Percentiles rank a stretch among this genome's conserved stretches.
Conservation (phyloP, 2,113 vertebrate genomes). For the Anguilla japonica region DNA sequence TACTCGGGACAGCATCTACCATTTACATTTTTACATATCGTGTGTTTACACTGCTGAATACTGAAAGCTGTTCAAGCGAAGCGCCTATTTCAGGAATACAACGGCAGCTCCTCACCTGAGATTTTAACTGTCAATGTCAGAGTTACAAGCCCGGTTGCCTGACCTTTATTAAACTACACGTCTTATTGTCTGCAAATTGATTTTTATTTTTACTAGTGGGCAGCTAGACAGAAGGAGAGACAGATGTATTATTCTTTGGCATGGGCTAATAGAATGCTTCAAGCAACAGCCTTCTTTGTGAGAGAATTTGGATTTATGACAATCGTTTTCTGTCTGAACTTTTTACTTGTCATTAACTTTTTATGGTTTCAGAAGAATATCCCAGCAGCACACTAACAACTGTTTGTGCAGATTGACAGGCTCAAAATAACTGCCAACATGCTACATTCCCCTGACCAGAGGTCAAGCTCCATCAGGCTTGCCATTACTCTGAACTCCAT, state of each 20-base stretch:
- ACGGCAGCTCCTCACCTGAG: background rate
- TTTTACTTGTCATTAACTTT: background rate
- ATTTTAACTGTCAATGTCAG: no score
- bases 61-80: background rate
- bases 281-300: background rate
- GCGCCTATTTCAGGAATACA: background rate
- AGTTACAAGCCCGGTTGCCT: no score
- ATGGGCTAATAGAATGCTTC: background rate
- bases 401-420: background rate
- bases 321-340: background rate
- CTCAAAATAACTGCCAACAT: background rate
- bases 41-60: background rate
- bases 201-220: no score
- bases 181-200: conserved; percentile 30
- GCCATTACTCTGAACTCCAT: background rate
- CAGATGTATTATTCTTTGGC: background rate
- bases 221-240: background rate
- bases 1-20: background rate
- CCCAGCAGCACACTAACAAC: background rate
- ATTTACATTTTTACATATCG: background rate
- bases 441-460: background rate
- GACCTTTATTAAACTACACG: conserved; percentile 27
- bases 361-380: background rate
- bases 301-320: background rate
- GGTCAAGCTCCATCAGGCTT: conserved; percentile 1